Evolutionary conservation across 1,140 invertebrate species (phyloP), one percentile per base, ranked within the genome.

Genomic region (Sesamia nonagrioides): DNA sequence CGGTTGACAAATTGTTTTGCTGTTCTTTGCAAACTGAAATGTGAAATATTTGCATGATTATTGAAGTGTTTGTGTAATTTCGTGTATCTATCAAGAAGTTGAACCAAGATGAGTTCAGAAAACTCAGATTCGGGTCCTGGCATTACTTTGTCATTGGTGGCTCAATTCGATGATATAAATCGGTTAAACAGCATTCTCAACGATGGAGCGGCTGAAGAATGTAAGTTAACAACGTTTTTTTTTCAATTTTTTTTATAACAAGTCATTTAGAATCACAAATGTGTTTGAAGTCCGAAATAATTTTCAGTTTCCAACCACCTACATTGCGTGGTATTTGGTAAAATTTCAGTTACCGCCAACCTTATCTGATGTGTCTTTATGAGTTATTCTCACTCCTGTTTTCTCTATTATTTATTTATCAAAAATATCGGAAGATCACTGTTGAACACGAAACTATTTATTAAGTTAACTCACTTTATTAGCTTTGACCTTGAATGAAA

Each of bases 131-230:
- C 85, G 13, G 88, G 89, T 17, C 69, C 85, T 61, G 86, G 84
- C 61, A 83, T 93, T 69, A 81, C 88, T 6, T 85, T 94, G 21
- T 94, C 93, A 6, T 80, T 94, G 77, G 92, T 93, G 17, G 93
- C 93, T 3, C 93, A 94, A 83, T 96, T 96, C 87, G 97, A 97
- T 88, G 96, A 97, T 93, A 92, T 97, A 78, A 96, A 96, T 85
- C 95, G 96, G 78, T 96, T 96, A 85, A 96, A 96, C 77, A 96
- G 96, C 83, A 95, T 96, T 63, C 91, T 97, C 13, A 95, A 96
- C 72, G 96, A 96, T 84, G 96, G 96, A 81, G 95, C 95, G 0
- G 96, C 96, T 27, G 97, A 97, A 92, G 96, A 96, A 96, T 96
- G 97, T 97, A 88, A 90, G 94, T 90, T 50, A 33, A 11, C 18